A percentile compares a stretch with the other conserved stretches of the same genome.
phyloP scores from a whole-genome alignment of 2,797 vertebrate genomes.

The Gobio occitaniae region DNA sequence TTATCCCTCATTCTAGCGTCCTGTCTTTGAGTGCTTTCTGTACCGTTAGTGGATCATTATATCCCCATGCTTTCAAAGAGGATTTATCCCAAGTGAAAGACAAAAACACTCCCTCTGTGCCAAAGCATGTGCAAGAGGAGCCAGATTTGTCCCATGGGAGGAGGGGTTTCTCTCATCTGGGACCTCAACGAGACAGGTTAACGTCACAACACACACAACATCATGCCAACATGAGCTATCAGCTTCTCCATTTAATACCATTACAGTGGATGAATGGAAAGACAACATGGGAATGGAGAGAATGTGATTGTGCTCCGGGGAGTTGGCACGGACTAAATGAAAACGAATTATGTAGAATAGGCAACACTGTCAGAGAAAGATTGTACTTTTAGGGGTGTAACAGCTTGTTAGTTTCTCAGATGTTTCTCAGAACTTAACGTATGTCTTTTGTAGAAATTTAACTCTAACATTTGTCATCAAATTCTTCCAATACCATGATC shows the following conservation, averaged over 20 bases:
- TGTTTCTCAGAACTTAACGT: not conserved
- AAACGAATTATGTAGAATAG: not conserved
- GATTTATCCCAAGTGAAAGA: constrained; percentile 66
- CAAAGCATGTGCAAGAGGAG: not conserved
- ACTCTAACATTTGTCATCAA: not conserved
- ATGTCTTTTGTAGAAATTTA: too few relatives aligned
- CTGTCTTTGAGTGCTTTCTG: constrained; percentile 56
- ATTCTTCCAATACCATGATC: not conserved
- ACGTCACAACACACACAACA: not conserved
- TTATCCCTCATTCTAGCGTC: not conserved
- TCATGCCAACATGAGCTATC: constrained; percentile 4
- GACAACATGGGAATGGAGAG: constrained; percentile 13
- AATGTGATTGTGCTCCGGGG: not conserved
- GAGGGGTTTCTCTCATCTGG: constrained; percentile 26
- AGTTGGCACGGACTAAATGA: constrained; percentile 9
- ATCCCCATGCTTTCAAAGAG: constrained; percentile 66
- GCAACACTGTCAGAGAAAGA: constrained; percentile 6
- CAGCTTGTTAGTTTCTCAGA: not conserved
- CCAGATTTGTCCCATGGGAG: constrained; percentile 47
- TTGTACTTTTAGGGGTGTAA: not conserved
- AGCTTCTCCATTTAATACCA: constrained; percentile 9
- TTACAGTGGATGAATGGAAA: constrained; percentile 31
- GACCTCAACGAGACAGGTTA: constrained; percentile 21
- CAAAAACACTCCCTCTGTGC: constrained; percentile 40
- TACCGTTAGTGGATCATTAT: constrained; percentile 60